Percentiles rank a stretch among this genome's conserved stretches.
These are phyloP conservation scores for Molothrus ater DNA, from an alignment of 2,797 vertebrate species.

Conservation along the genomic window DNA sequence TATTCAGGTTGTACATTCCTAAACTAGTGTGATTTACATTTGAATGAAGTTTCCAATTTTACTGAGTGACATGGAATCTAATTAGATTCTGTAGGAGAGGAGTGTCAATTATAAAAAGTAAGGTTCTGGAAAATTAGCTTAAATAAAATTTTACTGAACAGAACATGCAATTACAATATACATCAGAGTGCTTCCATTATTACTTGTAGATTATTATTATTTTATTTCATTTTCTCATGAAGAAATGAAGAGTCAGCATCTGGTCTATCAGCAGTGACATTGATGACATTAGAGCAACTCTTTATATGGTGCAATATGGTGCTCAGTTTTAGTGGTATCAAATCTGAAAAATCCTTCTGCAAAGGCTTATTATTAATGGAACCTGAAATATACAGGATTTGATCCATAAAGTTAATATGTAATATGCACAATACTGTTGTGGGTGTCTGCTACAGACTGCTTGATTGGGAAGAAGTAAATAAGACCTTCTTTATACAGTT, in stretches of 20 bases:
- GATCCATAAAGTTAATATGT: neutral
- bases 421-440: neutral
- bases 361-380: neutral
- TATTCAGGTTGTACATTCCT: conserved; percentile 4
- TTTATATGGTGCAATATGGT: neutral
- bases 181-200: neutral
- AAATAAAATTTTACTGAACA: conserved; percentile 39
- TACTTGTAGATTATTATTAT: neutral
- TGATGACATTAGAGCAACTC: neutral
- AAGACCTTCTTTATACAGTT: neutral
- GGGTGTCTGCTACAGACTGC: neutral
- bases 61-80: conserved; percentile 57
- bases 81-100: conserved; percentile 39
- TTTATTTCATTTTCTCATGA: conserved; percentile 3
- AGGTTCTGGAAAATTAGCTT: conserved; percentile 40
- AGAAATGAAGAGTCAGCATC: neutral
- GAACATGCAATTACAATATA: conserved; percentile 30
- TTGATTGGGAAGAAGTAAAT: neutral
- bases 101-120: conserved; percentile 35
- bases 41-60: conserved; percentile 61
- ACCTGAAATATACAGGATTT: neutral
- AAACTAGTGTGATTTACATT: conserved; percentile 50
- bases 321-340: neutral
- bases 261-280: neutral
- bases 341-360: neutral